A percentile compares a stretch with the other conserved stretches of the same genome.
These are phyloP conservation scores for Clarias magur DNA, from an alignment of 2,113 vertebrate genomes.

Conservation along the genomic window DNA sequence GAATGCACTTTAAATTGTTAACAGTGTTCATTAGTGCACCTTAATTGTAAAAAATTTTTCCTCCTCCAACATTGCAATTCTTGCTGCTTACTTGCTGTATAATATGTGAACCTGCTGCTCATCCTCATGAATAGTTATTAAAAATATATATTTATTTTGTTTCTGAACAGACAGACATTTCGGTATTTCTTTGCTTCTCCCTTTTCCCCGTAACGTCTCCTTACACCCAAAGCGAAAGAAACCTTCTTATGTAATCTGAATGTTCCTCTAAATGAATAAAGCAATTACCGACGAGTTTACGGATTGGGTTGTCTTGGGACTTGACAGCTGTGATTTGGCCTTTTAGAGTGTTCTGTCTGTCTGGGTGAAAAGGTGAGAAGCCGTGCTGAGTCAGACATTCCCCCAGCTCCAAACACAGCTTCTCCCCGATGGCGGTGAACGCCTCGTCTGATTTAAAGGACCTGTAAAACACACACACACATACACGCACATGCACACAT, in stretches of 20 bases:
- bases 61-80: too few relatives aligned
- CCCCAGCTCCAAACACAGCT: slow-evolving; percentile 84
- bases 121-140: too few relatives aligned
- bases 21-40: too few relatives aligned
- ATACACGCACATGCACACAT: neutral
- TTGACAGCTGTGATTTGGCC: slow-evolving; percentile 84
- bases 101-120: too few relatives aligned
- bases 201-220: neutral
- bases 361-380: slow-evolving; percentile 72
- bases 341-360: slow-evolving; percentile 76
- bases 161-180: neutral
- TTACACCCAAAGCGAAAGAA: neutral
- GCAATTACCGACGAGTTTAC: slow-evolving; percentile 84
- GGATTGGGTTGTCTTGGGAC: slow-evolving; percentile 79
- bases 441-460: slow-evolving; percentile 80
- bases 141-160: neutral
- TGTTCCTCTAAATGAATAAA: neutral
- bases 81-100: too few relatives aligned
- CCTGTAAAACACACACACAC: slow-evolving; percentile 61
- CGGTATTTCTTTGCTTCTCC: neutral
- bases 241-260: neutral
- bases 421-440: slow-evolving; percentile 81
- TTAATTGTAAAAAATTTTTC: too few relatives aligned
- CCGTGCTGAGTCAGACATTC: slow-evolving; percentile 81
- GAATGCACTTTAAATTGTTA: too few relatives aligned